These are phyloP conservation scores for Episyrphus balteatus DNA, from an alignment of 1,140 invertebrate species.

Conservation along the genomic window DNA sequence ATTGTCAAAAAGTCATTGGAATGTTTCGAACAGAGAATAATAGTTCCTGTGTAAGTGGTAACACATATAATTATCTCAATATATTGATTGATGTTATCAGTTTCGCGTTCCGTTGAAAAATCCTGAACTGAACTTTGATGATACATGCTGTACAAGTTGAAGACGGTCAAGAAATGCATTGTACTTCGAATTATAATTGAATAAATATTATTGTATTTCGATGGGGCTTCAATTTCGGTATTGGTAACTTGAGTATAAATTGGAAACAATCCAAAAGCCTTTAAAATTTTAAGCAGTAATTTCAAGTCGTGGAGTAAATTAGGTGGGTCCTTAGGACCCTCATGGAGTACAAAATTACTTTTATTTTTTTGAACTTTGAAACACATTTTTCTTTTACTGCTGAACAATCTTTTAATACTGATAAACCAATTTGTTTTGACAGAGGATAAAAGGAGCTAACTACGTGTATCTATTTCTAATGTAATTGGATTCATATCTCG, in stretches of 20 bases:
- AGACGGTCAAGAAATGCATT: conserved; percentile 24
- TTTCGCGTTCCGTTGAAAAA: conserved; percentile 27
- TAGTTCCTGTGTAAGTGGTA: conserved; percentile 18
- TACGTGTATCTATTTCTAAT: no score
- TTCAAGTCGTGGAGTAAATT: no score
- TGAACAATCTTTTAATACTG: no score
- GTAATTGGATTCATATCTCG: no score
- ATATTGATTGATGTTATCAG: conserved; percentile 34
- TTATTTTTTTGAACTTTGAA: no score
- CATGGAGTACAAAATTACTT: no score
- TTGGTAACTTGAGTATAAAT: conserved; percentile 25
- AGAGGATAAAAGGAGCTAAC: no score
- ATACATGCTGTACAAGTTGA: conserved; percentile 28
- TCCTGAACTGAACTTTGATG: conserved; percentile 19
- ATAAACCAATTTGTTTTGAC: no score
- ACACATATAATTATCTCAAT: conserved; percentile 29
- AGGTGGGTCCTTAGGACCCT: no score
- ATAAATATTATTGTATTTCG: conserved; percentile 22
- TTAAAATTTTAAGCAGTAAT: conserved; percentile 10
- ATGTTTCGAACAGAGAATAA: conserved; percentile 24
- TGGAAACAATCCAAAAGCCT: conserved; percentile 25
- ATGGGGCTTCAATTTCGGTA: conserved; percentile 27
- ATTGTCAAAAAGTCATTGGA: conserved; percentile 23
- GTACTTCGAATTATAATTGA: conserved; percentile 26
- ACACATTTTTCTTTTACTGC: no score